Base-by-base conservation (phyloP, 2,888 invertebrate genomes). In the Cerastis rubricosa region DNA sequence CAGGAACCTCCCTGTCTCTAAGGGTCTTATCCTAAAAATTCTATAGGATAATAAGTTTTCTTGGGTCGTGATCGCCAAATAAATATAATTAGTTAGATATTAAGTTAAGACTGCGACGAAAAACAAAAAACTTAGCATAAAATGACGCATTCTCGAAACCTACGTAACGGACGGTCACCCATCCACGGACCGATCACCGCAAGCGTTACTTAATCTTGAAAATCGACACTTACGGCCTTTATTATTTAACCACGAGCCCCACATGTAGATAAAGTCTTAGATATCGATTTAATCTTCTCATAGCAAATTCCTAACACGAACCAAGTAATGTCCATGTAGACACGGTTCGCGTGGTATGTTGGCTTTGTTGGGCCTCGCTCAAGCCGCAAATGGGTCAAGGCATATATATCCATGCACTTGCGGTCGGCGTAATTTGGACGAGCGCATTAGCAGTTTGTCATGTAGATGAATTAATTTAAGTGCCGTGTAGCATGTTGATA, bases 351-450 rank as follows among this genome's bases (percentile, higher is more conserved):
- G 61, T 29, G 63, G 49, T 78, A 81, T 74, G 59, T 81, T 70
- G 65, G 59, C 63, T 65, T 61, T 61, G 65, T 81, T 75, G 71
- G 68, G 66, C 70, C 49, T 57, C 74, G 65, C 47, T 71, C 70
- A 74, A 86, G 57, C 86, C 86, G 59, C 82, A 85, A 86, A 72
- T 79, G 76, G 86, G 85, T 85, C 84, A 85, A 79, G 43, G 57
- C 59, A 77, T 75, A 72, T 63, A 69, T 71, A 80, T 74, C 64
- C 19, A 67, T 49, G 59, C 61, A 68, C 64, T 64, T 75, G 83
- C 29, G 85, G 85, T 80, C n/a, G 19, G 12, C 43, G 71, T 85
- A 76, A 85, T 84, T 85, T 80, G 57, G 64, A 70, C 67, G 29
- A 65, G 47, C 25, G 17, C 70, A 74, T 74, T 51, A 81, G 54